Evolutionary conservation across 1,140 invertebrate genomes (phyloP), one percentile per base, ranked within the genome.

Genomic region (Radopholus similis): DNA sequence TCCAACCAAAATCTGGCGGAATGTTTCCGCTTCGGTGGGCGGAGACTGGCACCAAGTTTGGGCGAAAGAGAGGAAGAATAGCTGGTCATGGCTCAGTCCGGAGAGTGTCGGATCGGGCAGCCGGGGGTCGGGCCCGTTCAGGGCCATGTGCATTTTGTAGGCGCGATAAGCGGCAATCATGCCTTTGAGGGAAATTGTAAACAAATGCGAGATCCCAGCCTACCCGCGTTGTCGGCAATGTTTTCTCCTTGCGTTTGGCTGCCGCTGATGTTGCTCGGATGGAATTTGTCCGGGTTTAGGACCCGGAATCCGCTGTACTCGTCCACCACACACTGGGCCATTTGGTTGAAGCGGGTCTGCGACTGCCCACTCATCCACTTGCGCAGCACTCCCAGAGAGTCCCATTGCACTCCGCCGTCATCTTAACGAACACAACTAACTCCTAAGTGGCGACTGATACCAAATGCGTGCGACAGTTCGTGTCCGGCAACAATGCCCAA

Each of bases 201-300:
- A 18, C 13, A 32, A 26, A 18, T 55, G 11, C 1, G 21, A n/a
- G 30, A n/a, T 23, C 11, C 23, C n/a, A n/a, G 6, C n/a, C 4
- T 63, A 73, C 92, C 92, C 13, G 92, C 92, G 77, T 95, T 95
- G 78, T 95, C 92, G 3, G 92, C 93, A 75, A 95, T 95, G 81
- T 95, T 95, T 85, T 95, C 92, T 18, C 91, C 90, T 83, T 91
- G 90, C 0, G 92, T 94, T 88, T 93, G 91, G 62, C 88, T 85
- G 1, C 92, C 92, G 74, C 94, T 89, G 40, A 78, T 44, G 59
- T 72, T 70, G n/a, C 62, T 74, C 28, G 62, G 68, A 13, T 35
- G 26, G 26, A 57, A 75, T 15, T 26, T 9, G 15, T 32, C 84
- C 83, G 70, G 89, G 87, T 84, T 89, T 87, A 28, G 85, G 83